Conservation (phyloP, 2,888 invertebrate genomes). For the Eupithecia abbreviata region DNA sequence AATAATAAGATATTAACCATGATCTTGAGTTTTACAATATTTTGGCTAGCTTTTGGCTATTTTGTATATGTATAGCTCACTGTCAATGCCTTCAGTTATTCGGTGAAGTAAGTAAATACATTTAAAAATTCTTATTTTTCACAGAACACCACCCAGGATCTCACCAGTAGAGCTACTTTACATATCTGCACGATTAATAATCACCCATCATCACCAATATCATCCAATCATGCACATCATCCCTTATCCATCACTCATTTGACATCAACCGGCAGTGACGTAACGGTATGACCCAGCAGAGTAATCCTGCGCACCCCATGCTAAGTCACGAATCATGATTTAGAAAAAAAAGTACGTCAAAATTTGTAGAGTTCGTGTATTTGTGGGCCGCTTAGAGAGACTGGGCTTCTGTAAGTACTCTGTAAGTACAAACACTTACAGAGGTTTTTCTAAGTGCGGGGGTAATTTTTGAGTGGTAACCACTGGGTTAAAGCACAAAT, state of each 20-base stretch:
- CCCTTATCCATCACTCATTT: conserved; percentile 1
- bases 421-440: too few relatives aligned
- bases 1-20: too few relatives aligned
- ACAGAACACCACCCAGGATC: too few relatives aligned
- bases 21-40: too few relatives aligned
- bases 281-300: conserved; percentile 19
- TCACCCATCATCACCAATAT: background rate
- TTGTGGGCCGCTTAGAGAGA: background rate
- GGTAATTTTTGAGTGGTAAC: too few relatives aligned
- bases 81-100: too few relatives aligned
- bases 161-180: background rate
- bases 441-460: too few relatives aligned
- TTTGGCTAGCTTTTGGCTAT: too few relatives aligned
- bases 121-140: background rate
- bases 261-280: conserved; percentile 25
- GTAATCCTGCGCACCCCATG: conserved; percentile 56
- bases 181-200: background rate
- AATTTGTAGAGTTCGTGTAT: background rate
- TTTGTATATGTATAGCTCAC: too few relatives aligned
- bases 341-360: conserved; percentile 45
- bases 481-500: too few relatives aligned
- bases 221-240: background rate
- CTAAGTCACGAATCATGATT: conserved; percentile 69
- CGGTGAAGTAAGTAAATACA: too few relatives aligned
- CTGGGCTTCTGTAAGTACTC: background rate